Evolutionary conservation across 2,797 vertebrate genomes (phyloP).

Genomic region (Gadopsis bispinosus): DNA sequence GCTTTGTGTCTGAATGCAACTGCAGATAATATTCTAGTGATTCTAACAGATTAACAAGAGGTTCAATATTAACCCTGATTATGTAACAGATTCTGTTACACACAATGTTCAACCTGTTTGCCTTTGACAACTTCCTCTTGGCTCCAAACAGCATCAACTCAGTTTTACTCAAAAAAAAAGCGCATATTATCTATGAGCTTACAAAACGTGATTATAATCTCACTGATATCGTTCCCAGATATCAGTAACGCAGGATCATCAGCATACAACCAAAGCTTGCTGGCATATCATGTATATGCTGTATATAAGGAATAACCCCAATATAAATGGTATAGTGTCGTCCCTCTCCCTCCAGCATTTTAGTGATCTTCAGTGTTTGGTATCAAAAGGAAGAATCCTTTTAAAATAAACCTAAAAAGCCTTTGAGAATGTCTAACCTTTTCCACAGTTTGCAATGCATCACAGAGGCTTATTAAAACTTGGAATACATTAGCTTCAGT

Average conservation of each 20-base stretch:
- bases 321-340: not conserved
- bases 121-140: not conserved
- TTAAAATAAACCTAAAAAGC: not conserved
- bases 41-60: no score
- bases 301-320: not conserved
- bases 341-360: not conserved
- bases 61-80: no score
- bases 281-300: not conserved
- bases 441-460: not conserved
- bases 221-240: not conserved
- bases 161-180: not conserved
- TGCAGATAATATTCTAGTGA: no score
- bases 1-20: no score
- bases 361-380: not conserved
- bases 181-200: not conserved
- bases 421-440: not conserved
- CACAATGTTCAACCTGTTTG: not conserved
- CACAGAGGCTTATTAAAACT: not conserved
- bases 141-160: not conserved
- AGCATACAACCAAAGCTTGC: not conserved
- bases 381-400: constrained; percentile 3
- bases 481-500: not conserved
- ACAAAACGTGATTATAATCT: not conserved
- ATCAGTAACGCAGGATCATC: not conserved
- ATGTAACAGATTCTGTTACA: not conserved